A percentile compares a stretch with the other conserved stretches of the same genome.
These are phyloP conservation scores for Clistopyga incitator DNA, from an alignment of 2,888 invertebrate species.

Conservation along the genomic window DNA sequence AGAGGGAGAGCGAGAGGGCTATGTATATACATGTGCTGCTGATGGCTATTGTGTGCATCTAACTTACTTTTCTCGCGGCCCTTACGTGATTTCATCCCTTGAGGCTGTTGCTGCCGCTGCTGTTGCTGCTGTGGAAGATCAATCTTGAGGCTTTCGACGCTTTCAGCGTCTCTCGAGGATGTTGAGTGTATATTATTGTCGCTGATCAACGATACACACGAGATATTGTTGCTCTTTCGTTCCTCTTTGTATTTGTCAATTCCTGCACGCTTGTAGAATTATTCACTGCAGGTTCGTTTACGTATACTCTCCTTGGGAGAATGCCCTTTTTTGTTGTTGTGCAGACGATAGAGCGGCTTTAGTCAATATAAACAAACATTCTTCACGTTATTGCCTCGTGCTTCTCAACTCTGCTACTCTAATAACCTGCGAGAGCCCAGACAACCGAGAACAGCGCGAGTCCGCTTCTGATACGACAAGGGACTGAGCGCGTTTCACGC, in stretches of 20 bases:
- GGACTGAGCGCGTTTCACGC: conserved; percentile 73
- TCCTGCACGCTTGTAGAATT: not conserved
- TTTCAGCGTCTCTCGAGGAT: conserved; percentile 17
- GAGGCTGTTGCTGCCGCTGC: conserved; percentile 27
- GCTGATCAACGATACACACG: not conserved
- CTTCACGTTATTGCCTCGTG: not conserved
- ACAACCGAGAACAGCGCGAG: conserved; percentile 54
- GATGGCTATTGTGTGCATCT: conserved; percentile 31
- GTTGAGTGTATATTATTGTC: not conserved
- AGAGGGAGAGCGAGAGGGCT: conserved; percentile 61
- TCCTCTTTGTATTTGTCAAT: not conserved
- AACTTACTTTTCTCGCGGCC: conserved; percentile 82
- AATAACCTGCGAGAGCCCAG: not conserved
- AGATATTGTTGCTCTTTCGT: not conserved
- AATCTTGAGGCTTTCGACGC: conserved; percentile 50
- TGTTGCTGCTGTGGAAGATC: conserved; percentile 49
- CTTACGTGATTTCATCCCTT: conserved; percentile 77
- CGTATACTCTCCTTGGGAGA: not conserved
- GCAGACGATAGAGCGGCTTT: not conserved
- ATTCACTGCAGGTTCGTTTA: not conserved
- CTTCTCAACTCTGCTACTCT: not conserved
- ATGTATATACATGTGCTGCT: conserved; percentile 3
- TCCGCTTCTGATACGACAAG: conserved; percentile 64
- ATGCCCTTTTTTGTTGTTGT: not conserved
- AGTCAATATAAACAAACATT: conserved; percentile 3